Base-by-base conservation (phyloP, 2,797 vertebrate genomes). In the Neosilurus mollespiculum region DNA sequence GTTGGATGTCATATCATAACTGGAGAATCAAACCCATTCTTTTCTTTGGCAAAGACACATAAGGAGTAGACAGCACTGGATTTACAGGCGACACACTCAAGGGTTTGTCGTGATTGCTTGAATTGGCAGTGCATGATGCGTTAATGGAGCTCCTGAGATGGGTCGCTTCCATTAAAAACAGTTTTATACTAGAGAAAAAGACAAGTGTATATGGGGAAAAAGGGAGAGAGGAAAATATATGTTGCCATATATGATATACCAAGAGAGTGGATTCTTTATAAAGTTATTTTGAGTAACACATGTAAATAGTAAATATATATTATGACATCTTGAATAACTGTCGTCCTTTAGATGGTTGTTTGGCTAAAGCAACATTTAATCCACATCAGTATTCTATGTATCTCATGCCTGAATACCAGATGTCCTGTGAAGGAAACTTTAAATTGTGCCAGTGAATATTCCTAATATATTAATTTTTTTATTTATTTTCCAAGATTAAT, bases 51-150 rank as follows among this genome's bases (percentile, higher is more conserved):
- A 12, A 80, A 75, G 15, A 83, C 83, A 89, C 89, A 90, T 91
- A 92, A 87, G 88, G 90, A 92, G 90, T 92, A 91, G 93, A 93
- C 89, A 89, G 89, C 37, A 90, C 86, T 91, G 90, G 92, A 93
- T 94, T 94, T 94, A 93, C 88, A 88, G 90, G 90, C 89, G 85
- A 83, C 87, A 88, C 88, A 92, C 92, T 93, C 90, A 89, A 73
- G 89, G 91, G 90, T 94, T 91, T 91, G 89, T 87, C 87, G 61
- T 88, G 92, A 94, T 93, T 93, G 90, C 92, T 93, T 92, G 91
- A 90, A 91, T 90, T 93, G 92, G 92, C 85, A 43, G 81, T 88
- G 75, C 76, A 81, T 34, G 37, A 84, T 87, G 72, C 83, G 67
- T 89, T 88, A 87, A 88, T 89, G 84, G 82, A 85, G 76, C 89